Evolutionary conservation across 1,140 invertebrate species (phyloP).

Genomic region (Musca vetustissima): DNA sequence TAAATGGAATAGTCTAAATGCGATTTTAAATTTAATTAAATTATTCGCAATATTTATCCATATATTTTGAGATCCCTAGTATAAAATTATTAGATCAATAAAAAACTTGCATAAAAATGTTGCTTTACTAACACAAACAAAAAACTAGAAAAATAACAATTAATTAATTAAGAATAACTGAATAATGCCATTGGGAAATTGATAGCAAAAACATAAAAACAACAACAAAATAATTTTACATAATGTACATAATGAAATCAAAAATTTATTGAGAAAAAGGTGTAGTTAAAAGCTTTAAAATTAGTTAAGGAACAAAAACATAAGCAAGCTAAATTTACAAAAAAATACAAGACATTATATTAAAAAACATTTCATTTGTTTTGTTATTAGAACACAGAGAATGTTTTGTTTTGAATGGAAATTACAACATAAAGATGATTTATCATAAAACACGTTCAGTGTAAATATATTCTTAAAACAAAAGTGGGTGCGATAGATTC

Average conservation of each 20-base stretch:
- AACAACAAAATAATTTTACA: neutral
- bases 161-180: neutral
- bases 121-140: neutral
- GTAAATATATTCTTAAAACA: too few species aligned
- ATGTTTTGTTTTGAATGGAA: neutral
- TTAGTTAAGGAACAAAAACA: slow-evolving; percentile 6
- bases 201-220: neutral
- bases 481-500: too few species aligned
- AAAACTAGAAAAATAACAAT: neutral
- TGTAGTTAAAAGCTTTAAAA: slow-evolving; percentile 23
- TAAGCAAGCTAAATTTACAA: neutral
- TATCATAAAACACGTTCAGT: too few species aligned
- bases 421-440: too few species aligned
- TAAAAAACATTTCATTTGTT: too few species aligned
- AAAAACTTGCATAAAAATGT: neutral
- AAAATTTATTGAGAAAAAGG: neutral
- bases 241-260: slow-evolving; percentile 10
- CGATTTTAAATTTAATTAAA: too few species aligned
- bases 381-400: too few species aligned
- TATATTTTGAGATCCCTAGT: too few species aligned
- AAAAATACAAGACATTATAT: too few species aligned
- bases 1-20: too few species aligned
- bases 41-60: too few species aligned
- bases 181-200: slow-evolving; percentile 19
- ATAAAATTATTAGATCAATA: too few species aligned